A percentile compares a stretch with the other conserved stretches of the same genome.
These are phyloP conservation scores for Zoanthus gigantus DNA, from an alignment of 92 coral and sea anemone genomes.

Conservation along the genomic window DNA sequence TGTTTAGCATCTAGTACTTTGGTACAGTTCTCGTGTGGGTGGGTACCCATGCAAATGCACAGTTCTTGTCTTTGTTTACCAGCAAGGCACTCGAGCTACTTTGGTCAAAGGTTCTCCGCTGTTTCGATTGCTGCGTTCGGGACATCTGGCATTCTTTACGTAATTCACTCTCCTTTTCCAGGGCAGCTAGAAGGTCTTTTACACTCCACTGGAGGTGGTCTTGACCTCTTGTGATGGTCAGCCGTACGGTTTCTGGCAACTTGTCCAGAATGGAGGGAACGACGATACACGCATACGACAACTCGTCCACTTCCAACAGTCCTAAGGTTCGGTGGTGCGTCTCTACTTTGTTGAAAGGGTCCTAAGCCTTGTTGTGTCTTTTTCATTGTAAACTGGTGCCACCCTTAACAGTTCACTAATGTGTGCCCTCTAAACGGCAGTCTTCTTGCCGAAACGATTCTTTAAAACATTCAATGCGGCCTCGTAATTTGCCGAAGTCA, in stretches of 20 bases:
- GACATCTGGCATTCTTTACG: conserved; percentile 33
- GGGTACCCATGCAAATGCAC: conserved; percentile 22
- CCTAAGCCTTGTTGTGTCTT: conserved; percentile 43
- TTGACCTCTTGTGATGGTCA: conserved; percentile 60
- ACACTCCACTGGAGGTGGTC: conserved; percentile 49
- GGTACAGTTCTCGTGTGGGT: conserved; percentile 8
- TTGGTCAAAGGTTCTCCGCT: not conserved
- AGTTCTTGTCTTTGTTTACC: not conserved
- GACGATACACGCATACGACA: conserved; percentile 45
- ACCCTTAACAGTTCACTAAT: conserved; percentile 52
- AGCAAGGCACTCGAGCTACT: not conserved
- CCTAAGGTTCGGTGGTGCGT: conserved; percentile 52
- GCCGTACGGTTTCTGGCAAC: conserved; percentile 40
- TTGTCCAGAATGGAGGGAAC: conserved; percentile 49
- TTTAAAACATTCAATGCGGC: not conserved
- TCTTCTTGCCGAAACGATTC: conserved; percentile 49
- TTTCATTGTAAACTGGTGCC: conserved; percentile 41
- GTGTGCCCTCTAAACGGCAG: conserved; percentile 48
- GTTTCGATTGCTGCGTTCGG: not conserved
- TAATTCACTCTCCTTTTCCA: conserved; percentile 34
- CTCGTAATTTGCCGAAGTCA: conserved; percentile 9
- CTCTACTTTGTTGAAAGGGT: conserved; percentile 28
- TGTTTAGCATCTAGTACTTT: not conserved
- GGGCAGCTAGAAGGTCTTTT: conserved; percentile 21
- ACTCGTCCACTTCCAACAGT: conserved; percentile 59